Conservation (phyloP, 2,888 invertebrate genomes). For the Pilophorus perplexus region DNA sequence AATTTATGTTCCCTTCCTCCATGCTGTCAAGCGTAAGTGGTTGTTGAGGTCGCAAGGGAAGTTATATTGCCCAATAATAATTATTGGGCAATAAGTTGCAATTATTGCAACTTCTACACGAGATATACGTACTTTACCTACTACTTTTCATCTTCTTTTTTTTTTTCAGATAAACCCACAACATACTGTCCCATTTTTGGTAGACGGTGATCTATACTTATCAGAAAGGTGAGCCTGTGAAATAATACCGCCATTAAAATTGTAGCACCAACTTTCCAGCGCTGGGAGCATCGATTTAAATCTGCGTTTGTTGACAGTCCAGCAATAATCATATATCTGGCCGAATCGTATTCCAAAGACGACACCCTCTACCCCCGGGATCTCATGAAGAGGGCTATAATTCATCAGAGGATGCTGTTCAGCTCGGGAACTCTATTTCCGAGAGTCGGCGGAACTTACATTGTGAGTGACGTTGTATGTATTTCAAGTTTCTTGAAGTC, state of each 20-base stretch:
- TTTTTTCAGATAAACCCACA: slow-evolving; percentile 44
- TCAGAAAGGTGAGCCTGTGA: slow-evolving; percentile 39
- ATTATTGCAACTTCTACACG: too few relatives aligned
- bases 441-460: slow-evolving; percentile 68
- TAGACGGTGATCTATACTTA: slow-evolving; percentile 41
- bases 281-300: not conserved
- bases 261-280: too few relatives aligned
- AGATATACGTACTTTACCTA: too few relatives aligned
- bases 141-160: too few relatives aligned
- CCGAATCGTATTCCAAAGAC: slow-evolving; percentile 74
- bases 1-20: too few relatives aligned
- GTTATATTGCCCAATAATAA: too few relatives aligned
- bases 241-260: too few relatives aligned
- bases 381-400: slow-evolving; percentile 68
- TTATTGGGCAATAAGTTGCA: too few relatives aligned
- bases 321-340: slow-evolving; percentile 75
- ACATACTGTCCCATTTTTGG: slow-evolving; percentile 43
- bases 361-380: slow-evolving; percentile 74
- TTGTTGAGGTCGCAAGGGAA: too few relatives aligned
- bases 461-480: too few relatives aligned
- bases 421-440: slow-evolving; percentile 72
- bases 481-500: not conserved
- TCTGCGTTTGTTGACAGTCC: slow-evolving; percentile 59
- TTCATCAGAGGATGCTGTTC: slow-evolving; percentile 77
- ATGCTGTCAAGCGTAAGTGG: too few relatives aligned